A percentile compares a stretch with the other conserved stretches of the same genome.
Evolutionary conservation across 2,113 vertebrate species (phyloP).

Genomic region (Columba janthina): DNA sequence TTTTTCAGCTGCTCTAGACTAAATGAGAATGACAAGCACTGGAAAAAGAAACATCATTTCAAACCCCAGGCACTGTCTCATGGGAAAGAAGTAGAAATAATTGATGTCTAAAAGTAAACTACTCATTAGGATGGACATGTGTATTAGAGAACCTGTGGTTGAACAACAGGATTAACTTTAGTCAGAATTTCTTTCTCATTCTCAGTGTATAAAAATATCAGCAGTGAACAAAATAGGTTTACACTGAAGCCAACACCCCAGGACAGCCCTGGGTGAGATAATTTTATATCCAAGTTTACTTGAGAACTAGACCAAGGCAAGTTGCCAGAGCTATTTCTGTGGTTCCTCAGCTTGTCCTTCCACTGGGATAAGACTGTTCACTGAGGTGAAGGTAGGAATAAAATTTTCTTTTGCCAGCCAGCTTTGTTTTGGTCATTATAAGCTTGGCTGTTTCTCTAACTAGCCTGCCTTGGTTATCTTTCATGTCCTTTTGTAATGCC

Average conservation of each 20-base stretch:
- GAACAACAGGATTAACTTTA: background rate
- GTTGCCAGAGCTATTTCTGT: background rate
- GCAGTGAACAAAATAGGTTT: background rate
- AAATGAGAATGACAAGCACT: slow-evolving; percentile 26
- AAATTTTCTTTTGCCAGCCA: background rate
- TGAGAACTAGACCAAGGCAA: background rate
- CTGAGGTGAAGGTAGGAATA: background rate
- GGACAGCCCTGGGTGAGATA: background rate
- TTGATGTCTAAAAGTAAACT: background rate
- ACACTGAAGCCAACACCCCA: background rate
- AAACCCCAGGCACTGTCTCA: background rate
- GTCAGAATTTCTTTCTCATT: background rate
- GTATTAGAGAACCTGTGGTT: background rate
- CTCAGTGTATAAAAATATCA: background rate
- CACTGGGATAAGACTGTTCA: background rate
- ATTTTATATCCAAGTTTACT: background rate
- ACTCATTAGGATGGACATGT: background rate
- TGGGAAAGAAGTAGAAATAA: slow-evolving; percentile 21
- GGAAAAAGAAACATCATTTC: slow-evolving; percentile 32
- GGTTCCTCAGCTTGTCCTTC: background rate
- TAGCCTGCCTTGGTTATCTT: background rate
- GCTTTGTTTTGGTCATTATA: background rate
- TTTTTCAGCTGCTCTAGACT: background rate
- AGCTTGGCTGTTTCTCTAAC: background rate
- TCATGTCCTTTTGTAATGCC: background rate